Evolutionary conservation across 2,888 invertebrate genomes (phyloP).

Genomic region (Leucoptera coffeella): DNA sequence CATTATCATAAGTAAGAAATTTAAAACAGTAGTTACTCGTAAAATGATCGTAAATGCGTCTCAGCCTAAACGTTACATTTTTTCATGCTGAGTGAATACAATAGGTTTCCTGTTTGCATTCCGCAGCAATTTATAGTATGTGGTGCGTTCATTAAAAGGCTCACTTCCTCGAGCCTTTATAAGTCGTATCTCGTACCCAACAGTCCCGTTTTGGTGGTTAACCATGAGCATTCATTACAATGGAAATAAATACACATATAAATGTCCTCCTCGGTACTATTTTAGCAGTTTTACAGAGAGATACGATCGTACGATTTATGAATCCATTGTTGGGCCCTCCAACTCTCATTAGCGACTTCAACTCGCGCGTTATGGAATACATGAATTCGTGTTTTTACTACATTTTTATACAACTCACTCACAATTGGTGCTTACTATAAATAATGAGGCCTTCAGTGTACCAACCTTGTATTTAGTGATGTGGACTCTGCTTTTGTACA

Average conservation of each 20-base stretch:
- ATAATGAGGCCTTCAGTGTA: too few species aligned
- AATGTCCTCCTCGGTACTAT: constrained; percentile 22
- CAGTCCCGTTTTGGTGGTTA: constrained; percentile 16
- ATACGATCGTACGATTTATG: constrained; percentile 36
- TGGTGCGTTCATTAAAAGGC: constrained; percentile 3
- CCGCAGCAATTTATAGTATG: too few species aligned
- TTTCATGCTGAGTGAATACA: too few species aligned
- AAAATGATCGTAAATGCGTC: too few species aligned
- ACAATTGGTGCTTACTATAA: too few species aligned
- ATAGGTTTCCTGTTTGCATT: too few species aligned
- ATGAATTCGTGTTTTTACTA: constrained; percentile 3
- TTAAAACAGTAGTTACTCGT: too few species aligned
- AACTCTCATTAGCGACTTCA: constrained; percentile 29
- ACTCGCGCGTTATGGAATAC: constrained; percentile 9
- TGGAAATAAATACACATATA: constrained; percentile 30
- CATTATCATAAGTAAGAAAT: too few species aligned
- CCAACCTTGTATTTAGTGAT: too few species aligned
- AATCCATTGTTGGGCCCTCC: constrained; percentile 23
- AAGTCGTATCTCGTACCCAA: constrained; percentile 3
- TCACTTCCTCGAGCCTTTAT: constrained; percentile 3
- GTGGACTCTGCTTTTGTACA: too few species aligned
- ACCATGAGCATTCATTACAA: constrained; percentile 22
- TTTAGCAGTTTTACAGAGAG: constrained; percentile 25
- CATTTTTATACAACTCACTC: too few species aligned
- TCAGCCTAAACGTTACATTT: too few species aligned